Conservation (phyloP, 1,140 invertebrate species). For the Bactericera cockerelli region DNA sequence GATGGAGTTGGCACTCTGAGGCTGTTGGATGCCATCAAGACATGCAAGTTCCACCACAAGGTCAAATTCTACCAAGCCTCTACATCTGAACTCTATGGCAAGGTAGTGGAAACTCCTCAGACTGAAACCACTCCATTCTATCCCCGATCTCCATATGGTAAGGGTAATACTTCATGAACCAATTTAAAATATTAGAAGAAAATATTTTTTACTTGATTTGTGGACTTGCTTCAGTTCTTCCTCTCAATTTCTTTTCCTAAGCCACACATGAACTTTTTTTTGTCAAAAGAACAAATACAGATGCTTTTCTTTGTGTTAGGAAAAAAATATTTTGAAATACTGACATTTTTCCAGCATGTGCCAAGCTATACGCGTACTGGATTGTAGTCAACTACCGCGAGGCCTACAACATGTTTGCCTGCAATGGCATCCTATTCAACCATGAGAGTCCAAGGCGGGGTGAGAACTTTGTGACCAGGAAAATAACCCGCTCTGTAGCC, state of each 20-base stretch:
- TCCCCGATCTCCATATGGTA: slow-evolving; percentile 98
- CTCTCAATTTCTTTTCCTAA: no score
- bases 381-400: slow-evolving; percentile 97
- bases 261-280: no score
- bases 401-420: slow-evolving; percentile 94
- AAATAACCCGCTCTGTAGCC: slow-evolving; percentile 93
- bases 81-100: slow-evolving; percentile 97
- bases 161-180: no score
- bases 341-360: slow-evolving; percentile 70
- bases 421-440: slow-evolving; percentile 98
- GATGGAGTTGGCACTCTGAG: slow-evolving; percentile 94
- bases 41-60: slow-evolving; percentile 67
- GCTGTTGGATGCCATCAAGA: slow-evolving; percentile 87
- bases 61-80: slow-evolving; percentile 97
- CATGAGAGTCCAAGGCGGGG: slow-evolving; percentile 96
- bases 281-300: no score
- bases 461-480: slow-evolving; percentile 97
- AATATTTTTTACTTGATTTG: no score
- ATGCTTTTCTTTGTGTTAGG: no score
- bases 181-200: no score
- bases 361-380: slow-evolving; percentile 98
- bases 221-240: no score
- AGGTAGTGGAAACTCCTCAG: slow-evolving; percentile 90
- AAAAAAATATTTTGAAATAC: no score
- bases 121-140: slow-evolving; percentile 98